Percentiles rank a stretch among this genome's conserved stretches.
Evolutionary conservation across 2,888 invertebrate genomes (phyloP).

Genomic region (Tiphia femorata): DNA sequence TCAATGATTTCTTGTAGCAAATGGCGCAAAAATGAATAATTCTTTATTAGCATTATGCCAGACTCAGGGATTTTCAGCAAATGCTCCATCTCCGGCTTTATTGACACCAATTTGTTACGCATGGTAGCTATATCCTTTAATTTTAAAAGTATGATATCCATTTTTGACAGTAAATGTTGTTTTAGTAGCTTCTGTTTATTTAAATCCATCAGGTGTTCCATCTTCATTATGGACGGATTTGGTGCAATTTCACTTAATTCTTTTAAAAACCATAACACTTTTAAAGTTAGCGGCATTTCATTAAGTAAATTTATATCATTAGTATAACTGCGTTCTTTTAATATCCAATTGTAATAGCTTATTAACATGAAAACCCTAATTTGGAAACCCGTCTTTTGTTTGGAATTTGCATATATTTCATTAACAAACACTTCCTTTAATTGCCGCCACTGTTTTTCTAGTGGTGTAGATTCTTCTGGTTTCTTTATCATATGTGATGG

Average conservation of each 20-base stretch:
- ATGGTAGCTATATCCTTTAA: slow-evolving; percentile 26
- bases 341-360: slow-evolving; percentile 45
- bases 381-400: slow-evolving; percentile 36
- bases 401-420: slow-evolving; percentile 48
- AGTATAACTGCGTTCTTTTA: slow-evolving; percentile 41
- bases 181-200: slow-evolving; percentile 34
- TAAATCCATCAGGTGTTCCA: slow-evolving; percentile 32
- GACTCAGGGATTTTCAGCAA: slow-evolving; percentile 23
- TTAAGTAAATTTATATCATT: slow-evolving; percentile 12
- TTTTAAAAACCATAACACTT: slow-evolving; percentile 56
- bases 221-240: slow-evolving; percentile 38
- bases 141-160: slow-evolving; percentile 37
- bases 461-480: slow-evolving; percentile 17
- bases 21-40: slow-evolving; percentile 29
- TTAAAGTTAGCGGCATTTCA: slow-evolving; percentile 25
- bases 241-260: slow-evolving; percentile 51
- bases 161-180: slow-evolving; percentile 40
- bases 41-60: slow-evolving; percentile 8
- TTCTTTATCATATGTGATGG: background rate
- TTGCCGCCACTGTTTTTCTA: slow-evolving; percentile 55
- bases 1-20: slow-evolving; percentile 31
- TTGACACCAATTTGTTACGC: slow-evolving; percentile 26
- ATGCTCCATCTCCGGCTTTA: slow-evolving; percentile 23
- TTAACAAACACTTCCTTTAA: slow-evolving; percentile 56
- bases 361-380: slow-evolving; percentile 45